Conservation (phyloP, 2,888 invertebrate species). For the Lampropteryx suffumata region DNA sequence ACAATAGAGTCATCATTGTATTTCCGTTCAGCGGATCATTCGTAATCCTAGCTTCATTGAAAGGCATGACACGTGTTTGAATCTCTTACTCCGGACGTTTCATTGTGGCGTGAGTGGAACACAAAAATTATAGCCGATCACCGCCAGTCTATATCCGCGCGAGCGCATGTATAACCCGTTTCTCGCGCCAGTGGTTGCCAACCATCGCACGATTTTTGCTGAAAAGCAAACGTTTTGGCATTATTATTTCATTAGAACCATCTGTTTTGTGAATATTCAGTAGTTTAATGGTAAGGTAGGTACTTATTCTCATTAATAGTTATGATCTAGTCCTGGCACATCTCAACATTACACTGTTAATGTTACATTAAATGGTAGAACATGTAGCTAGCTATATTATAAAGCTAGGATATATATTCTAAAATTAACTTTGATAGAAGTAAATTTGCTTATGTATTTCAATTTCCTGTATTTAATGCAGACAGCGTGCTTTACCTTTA, state of each 20-base stretch:
- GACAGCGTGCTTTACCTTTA: too few relatives aligned
- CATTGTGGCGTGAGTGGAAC: slow-evolving; percentile 65
- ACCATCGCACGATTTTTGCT: slow-evolving; percentile 34
- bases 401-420: too few relatives aligned
- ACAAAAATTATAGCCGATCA: slow-evolving; percentile 83
- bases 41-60: slow-evolving; percentile 24
- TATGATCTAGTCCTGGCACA: slow-evolving; percentile 3
- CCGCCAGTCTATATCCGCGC: slow-evolving; percentile 78
- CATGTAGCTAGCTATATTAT: too few relatives aligned
- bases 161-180: slow-evolving; percentile 78
- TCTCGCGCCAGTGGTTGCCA: slow-evolving; percentile 76
- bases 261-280: slow-evolving; percentile 1
- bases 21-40: slow-evolving; percentile 21
- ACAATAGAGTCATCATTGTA: slow-evolving; percentile 24
- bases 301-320: not conserved
- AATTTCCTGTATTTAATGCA: too few relatives aligned
- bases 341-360: not conserved
- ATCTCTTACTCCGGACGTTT: slow-evolving; percentile 45
- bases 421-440: too few relatives aligned
- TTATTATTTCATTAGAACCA: slow-evolving; percentile 10
- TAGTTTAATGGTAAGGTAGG: not conserved
- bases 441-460: too few relatives aligned
- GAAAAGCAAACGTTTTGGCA: slow-evolving; percentile 17
- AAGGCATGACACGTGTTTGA: slow-evolving; percentile 42
- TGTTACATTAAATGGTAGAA: too few relatives aligned